Evolutionary conservation across 2,888 invertebrate species (phyloP), one percentile per base, ranked within the genome.

Genomic region (Dynastes grantii): DNA sequence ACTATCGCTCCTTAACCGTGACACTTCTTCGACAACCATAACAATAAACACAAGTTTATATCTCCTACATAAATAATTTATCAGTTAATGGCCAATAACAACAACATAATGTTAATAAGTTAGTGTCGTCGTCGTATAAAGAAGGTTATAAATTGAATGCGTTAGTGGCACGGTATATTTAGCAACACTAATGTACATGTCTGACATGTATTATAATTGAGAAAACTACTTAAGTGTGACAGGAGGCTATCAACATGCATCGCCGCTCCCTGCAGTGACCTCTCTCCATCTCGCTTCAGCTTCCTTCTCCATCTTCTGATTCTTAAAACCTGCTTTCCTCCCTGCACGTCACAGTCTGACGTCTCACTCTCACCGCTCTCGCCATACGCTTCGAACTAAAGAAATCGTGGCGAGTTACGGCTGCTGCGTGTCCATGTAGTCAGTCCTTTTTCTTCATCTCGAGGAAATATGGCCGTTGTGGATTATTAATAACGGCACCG

Each of bases 141-240:
- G 83, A 83, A 85, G 81, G 85, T 84, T 86, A 86, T 87, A 87
- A 87, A 87, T 86, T 86, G 83, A 83, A 84, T 84, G 85, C 85
- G 86, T 86, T 86, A 86, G 86, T 84, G 73, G 84, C 84, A 85
- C 84, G 85, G 73, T 86, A 86, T 86, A 87, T 87, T 87, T 87
- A 87, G 87, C 86, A 86, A 86, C 86, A 86, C 86, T 87, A 87
- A 87, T 86, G 86, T 86, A 86, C 86, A 84, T 87, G 86, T 86
- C 86, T 86, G 86, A 87, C 86, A 86, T 86, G 87, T 86, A 87
- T 86, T 87, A 87, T 87, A 87, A 87, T 87, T 86, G 86, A 87
- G 86, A 86, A 85, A 86, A 86, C 86, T 87, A 87, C 86, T 87
- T 86, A 87, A 86, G 83, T 85, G 85, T 87, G 86, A 87, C 87